Evolutionary conservation across 2,888 invertebrate genomes (phyloP).

Genomic region (Acrobasis consociella): DNA sequence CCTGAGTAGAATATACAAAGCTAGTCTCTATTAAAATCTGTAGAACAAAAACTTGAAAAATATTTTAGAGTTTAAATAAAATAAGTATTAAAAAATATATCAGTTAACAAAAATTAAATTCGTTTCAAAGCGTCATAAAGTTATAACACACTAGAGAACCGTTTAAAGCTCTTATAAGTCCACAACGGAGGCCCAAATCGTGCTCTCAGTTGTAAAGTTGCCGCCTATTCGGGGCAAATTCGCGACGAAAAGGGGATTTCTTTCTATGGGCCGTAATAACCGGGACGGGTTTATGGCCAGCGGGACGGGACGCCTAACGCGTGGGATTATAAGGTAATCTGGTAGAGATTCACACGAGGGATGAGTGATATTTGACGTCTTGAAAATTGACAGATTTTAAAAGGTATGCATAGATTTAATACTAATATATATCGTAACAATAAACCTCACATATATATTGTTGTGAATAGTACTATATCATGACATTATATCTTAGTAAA

Average conservation of each 20-base stretch:
- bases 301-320: slow-evolving; percentile 31
- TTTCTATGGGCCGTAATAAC: slow-evolving; percentile 35
- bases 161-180: slow-evolving; percentile 34
- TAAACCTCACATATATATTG: no score
- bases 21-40: no score
- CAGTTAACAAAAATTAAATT: no score
- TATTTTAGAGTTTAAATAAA: no score
- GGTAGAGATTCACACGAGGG: slow-evolving; percentile 27
- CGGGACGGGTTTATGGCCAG: slow-evolving; percentile 29
- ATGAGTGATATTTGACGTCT: slow-evolving; percentile 28
- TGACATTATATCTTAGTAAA: no score
- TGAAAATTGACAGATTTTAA: slow-evolving; percentile 24
- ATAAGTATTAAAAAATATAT: no score
- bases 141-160: slow-evolving; percentile 29
- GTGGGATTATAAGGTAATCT: slow-evolving; percentile 34
- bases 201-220: slow-evolving; percentile 35
- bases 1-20: no score
- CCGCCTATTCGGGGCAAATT: slow-evolving; percentile 32
- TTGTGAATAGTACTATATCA: no score
- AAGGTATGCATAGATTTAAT: no score
- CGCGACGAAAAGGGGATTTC: slow-evolving; percentile 32
- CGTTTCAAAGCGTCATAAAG: no score
- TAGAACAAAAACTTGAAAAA: no score
- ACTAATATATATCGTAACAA: no score
- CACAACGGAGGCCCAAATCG: slow-evolving; percentile 34